Percentiles rank a stretch among this genome's conserved stretches.
Evolutionary conservation across 2,888 invertebrate species (phyloP).

Genomic region (Epistrophella euchroma): DNA sequence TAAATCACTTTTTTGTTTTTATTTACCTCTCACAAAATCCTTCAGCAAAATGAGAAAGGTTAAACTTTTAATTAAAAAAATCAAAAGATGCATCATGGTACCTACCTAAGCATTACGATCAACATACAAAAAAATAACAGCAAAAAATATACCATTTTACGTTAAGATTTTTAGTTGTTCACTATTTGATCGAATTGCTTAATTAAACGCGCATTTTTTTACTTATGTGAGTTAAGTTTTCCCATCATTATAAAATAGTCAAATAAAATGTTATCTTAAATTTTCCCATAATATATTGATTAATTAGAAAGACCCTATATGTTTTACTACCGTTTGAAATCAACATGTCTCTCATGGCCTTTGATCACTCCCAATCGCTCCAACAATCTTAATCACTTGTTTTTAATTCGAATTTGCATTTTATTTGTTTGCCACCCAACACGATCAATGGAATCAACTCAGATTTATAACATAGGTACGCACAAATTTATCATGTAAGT

Average conservation of each 20-base stretch:
- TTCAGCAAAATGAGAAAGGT: too few relatives aligned
- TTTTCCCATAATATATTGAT: background rate
- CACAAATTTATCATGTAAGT: constrained; percentile 29
- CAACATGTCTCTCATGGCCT: background rate
- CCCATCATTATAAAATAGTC: background rate
- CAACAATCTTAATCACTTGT: constrained; percentile 6
- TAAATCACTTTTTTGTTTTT: too few relatives aligned
- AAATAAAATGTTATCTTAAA: background rate
- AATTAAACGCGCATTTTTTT: too few relatives aligned
- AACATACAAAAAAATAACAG: too few relatives aligned
- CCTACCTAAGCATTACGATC: too few relatives aligned
- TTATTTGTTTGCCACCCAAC: constrained; percentile 30
- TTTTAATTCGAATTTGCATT: constrained; percentile 29
- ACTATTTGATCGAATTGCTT: too few relatives aligned
- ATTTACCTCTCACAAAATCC: too few relatives aligned
- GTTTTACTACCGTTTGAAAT: constrained; percentile 1
- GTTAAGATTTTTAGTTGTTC: too few relatives aligned
- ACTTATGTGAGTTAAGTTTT: background rate
- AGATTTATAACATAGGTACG: constrained; percentile 3
- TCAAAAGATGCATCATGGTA: too few relatives aligned
- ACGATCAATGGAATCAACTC: constrained; percentile 9
- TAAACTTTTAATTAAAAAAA: too few relatives aligned
- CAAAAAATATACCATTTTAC: too few relatives aligned
- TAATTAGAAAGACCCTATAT: background rate
- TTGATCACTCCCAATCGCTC: background rate